Conservation (phyloP, 2,797 vertebrate species). For the Necrosyrtes monachus region DNA sequence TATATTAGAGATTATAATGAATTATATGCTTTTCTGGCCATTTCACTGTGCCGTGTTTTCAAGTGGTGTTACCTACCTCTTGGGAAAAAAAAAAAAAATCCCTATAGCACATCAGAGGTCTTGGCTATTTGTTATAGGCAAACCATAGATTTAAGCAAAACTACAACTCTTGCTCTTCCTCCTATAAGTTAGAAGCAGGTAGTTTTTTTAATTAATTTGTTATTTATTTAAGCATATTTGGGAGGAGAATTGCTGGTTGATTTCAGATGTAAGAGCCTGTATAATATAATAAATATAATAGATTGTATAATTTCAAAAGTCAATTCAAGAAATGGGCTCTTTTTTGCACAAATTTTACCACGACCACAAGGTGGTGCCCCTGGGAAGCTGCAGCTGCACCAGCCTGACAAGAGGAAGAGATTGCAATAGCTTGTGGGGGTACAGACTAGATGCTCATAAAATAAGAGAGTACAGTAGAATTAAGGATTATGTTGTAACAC, state of each 20-base stretch:
- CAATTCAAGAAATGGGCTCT: rapidly evolving
- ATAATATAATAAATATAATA: neutral
- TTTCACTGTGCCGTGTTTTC: neutral
- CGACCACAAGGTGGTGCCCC: constrained; percentile 71
- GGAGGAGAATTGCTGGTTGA: neutral
- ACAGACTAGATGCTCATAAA: neutral
- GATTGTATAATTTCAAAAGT: neutral
- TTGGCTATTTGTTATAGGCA: neutral
- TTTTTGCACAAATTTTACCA: neutral
- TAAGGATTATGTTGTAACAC: neutral
- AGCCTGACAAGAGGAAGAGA: neutral
- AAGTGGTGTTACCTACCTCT: neutral
- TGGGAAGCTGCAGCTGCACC: constrained; percentile 13
- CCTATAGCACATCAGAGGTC: neutral
- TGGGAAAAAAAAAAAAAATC: neutral
- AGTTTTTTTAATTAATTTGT: neutral
- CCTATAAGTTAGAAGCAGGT: neutral
- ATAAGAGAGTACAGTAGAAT: neutral
- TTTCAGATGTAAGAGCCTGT: neutral
- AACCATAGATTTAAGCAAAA: neutral
- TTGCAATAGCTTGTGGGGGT: neutral
- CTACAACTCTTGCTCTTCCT: neutral
- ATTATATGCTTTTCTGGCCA: neutral
- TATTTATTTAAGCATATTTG: neutral
- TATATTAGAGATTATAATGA: neutral